Conservation (phyloP, 1,140 invertebrate species). For the Drosophila truncata region DNA sequence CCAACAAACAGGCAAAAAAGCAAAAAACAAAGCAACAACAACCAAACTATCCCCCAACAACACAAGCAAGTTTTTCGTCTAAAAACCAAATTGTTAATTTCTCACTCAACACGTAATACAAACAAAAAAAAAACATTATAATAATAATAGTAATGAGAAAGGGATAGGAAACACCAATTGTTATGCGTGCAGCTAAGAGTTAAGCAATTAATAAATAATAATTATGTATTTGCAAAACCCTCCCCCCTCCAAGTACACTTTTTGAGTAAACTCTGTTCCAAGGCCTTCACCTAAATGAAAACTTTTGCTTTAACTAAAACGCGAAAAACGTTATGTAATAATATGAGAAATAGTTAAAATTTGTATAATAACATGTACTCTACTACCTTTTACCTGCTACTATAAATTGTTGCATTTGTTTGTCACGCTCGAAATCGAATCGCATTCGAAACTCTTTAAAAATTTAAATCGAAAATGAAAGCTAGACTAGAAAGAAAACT, state of each 20-base stretch:
- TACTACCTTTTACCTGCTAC: constrained; percentile 19
- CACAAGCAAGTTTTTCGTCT: constrained; percentile 57
- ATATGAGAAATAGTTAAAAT: constrained; percentile 29
- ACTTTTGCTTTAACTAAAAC: constrained; percentile 51
- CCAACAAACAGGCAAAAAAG: constrained; percentile 41
- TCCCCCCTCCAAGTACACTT: constrained; percentile 16
- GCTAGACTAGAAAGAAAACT: constrained; percentile 30
- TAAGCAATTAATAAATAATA: constrained; percentile 52
- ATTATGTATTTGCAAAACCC: constrained; percentile 44
- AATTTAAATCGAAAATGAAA: constrained; percentile 37
- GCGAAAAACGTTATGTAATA: constrained; percentile 22
- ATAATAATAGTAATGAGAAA: constrained; percentile 23
- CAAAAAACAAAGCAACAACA: constrained; percentile 69
- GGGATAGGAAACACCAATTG: constrained; percentile 67
- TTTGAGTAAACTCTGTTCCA: constrained; percentile 50
- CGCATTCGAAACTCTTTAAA: constrained; percentile 21
- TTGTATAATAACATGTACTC: constrained; percentile 42
- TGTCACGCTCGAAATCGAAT: constrained; percentile 32
- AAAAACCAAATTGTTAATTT: constrained; percentile 45
- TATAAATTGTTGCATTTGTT: constrained; percentile 68
- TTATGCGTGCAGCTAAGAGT: constrained; percentile 50
- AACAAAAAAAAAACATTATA: constrained; percentile 15
- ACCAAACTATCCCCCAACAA: constrained; percentile 35
- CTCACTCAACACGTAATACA: constrained; percentile 22
- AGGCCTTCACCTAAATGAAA: constrained; percentile 41